phyloP scores from a whole-genome alignment of 2,888 invertebrate genomes.

The Campopleginae sp. region DNA sequence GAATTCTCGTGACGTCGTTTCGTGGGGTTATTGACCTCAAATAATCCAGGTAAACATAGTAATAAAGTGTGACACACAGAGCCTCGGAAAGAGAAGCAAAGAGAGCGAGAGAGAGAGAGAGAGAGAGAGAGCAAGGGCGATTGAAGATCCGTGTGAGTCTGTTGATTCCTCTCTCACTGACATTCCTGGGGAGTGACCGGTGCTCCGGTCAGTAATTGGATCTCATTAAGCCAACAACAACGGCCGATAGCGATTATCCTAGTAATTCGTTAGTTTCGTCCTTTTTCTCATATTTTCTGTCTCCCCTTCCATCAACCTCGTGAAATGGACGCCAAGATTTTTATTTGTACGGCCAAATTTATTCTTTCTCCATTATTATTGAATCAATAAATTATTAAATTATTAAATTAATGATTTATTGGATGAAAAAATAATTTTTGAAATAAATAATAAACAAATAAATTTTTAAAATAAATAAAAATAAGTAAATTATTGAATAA shows the following conservation, averaged over 20 bases:
- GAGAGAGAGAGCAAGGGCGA: conserved; percentile 49
- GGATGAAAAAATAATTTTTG: no score
- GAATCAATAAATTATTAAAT: no score
- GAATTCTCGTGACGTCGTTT: conserved; percentile 10
- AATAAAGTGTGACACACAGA: conserved; percentile 73
- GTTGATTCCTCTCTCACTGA: conserved; percentile 71
- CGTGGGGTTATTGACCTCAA: conserved; percentile 30
- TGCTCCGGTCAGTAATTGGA: conserved; percentile 77
- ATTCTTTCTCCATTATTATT: no score
- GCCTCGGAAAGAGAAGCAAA: neutral
- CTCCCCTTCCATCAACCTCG: neutral
- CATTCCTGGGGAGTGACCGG: conserved; percentile 74
- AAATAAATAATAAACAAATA: no score
- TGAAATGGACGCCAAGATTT: neutral
- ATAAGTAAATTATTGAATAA: no score
- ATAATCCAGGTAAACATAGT: conserved; percentile 27
- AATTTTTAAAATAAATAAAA: no score
- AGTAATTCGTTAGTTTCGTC: conserved; percentile 49
- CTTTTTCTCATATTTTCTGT: neutral
- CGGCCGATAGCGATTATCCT: conserved; percentile 70
- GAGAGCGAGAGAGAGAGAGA: conserved; percentile 6
- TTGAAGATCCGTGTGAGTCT: conserved; percentile 73
- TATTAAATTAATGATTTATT: no score
- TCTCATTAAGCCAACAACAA: conserved; percentile 80
- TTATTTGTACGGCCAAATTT: neutral